Conservation (phyloP, 2,797 vertebrate species). For the Orestias chungarensis region DNA sequence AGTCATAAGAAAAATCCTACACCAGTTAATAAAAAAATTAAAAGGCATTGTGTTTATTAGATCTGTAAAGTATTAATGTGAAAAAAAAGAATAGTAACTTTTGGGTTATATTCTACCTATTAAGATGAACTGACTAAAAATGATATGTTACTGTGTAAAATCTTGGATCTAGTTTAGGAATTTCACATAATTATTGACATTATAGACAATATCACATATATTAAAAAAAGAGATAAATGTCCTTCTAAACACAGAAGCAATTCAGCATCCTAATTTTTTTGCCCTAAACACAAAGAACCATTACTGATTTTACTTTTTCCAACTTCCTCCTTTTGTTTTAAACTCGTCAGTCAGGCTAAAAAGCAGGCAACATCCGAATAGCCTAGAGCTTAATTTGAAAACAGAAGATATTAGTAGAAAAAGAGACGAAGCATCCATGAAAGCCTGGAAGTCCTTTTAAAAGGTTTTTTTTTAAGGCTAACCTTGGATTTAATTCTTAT, state of each 20-base stretch:
- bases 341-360: neutral
- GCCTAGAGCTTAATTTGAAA: neutral
- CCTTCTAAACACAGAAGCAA: neutral
- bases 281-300: conserved; percentile 27
- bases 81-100: no score
- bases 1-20: no score
- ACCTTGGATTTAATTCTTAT: conserved; percentile 61
- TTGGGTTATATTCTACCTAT: no score
- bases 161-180: neutral
- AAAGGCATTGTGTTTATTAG: no score
- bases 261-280: conserved; percentile 11
- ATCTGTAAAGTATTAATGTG: no score
- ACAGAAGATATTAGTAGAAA: conserved; percentile 19
- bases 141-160: neutral
- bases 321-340: conserved; percentile 31
- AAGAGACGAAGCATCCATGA: conserved; percentile 24
- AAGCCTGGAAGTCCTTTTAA: conserved; percentile 19
- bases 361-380: neutral
- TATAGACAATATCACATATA: neutral
- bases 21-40: no score
- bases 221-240: neutral
- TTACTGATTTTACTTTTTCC: conserved; percentile 16
- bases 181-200: conserved; percentile 6
- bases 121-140: neutral
- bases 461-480: conserved; percentile 58